phyloP scores from a whole-genome alignment of 1,140 invertebrate genomes.

The Leptinotarsa defecta region DNA sequence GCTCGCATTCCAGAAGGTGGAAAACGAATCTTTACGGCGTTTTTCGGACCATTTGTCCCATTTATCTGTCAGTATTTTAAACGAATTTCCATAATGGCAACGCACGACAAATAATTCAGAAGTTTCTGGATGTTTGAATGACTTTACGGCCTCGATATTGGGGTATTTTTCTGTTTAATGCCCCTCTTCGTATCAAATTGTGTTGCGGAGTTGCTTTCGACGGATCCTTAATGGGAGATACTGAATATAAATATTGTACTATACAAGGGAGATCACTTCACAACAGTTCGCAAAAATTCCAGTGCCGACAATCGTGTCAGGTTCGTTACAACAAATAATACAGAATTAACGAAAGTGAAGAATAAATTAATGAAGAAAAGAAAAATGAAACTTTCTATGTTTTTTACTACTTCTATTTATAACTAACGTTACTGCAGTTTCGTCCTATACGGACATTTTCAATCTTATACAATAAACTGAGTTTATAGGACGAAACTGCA shows the following conservation, averaged over 20 bases:
- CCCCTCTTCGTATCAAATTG: slow-evolving; percentile 10
- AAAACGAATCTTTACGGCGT: slow-evolving; percentile 42
- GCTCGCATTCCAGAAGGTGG: slow-evolving; percentile 37
- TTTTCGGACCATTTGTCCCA: slow-evolving; percentile 50
- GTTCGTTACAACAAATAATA: too few relatives aligned
- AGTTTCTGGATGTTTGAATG: slow-evolving; percentile 30
- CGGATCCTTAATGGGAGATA: not conserved
- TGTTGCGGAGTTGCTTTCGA: slow-evolving; percentile 10
- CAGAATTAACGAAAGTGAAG: too few relatives aligned
- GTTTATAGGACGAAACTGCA: too few relatives aligned
- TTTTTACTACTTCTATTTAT: too few relatives aligned
- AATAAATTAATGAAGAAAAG: too few relatives aligned
- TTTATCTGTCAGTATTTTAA: slow-evolving; percentile 49
- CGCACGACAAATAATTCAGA: slow-evolving; percentile 46
- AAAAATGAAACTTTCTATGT: too few relatives aligned
- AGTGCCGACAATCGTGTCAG: too few relatives aligned
- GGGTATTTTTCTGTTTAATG: slow-evolving; percentile 25
- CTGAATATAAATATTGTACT: not conserved
- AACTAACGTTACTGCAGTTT: too few relatives aligned
- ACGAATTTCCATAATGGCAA: slow-evolving; percentile 48
- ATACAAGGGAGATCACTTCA: too few relatives aligned
- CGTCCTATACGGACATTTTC: too few relatives aligned
- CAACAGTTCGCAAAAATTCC: too few relatives aligned
- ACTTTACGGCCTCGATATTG: slow-evolving; percentile 16
- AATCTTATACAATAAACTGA: too few relatives aligned